phyloP scores from a whole-genome alignment of 2,888 invertebrate species.

The Zootermopsis nevadensis region DNA sequence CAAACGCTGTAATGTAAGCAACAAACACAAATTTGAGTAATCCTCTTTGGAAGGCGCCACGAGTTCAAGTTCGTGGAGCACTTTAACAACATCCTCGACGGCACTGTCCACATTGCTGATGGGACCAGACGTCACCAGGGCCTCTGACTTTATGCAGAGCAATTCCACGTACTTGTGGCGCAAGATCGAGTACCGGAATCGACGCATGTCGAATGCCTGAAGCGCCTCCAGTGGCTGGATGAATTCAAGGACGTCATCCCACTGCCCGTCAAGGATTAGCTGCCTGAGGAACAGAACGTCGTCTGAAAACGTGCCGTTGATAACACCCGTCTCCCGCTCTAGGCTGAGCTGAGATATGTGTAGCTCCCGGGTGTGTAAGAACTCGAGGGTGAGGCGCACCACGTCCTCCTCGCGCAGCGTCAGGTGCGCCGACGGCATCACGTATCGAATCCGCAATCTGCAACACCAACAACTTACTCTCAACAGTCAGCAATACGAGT shows the following conservation, averaged over 20 bases:
- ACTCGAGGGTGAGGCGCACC: constrained; percentile 85
- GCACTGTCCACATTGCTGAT: constrained; percentile 89
- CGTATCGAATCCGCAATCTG: constrained; percentile 61
- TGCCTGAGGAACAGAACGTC: constrained; percentile 94
- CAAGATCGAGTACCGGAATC: constrained; percentile 87
- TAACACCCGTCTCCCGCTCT: constrained; percentile 94
- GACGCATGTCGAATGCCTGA: constrained; percentile 81
- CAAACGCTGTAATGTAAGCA: constrained; percentile 90
- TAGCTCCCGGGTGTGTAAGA: constrained; percentile 88
- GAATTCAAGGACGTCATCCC: constrained; percentile 97
- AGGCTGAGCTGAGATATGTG: constrained; percentile 92
- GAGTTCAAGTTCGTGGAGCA: constrained; percentile 88
- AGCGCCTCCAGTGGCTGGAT: constrained; percentile 90
- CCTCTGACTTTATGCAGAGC: constrained; percentile 93
- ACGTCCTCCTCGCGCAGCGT: constrained; percentile 90
- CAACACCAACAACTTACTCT: not conserved
- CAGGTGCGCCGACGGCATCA: constrained; percentile 87
- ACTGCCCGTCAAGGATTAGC: constrained; percentile 95
- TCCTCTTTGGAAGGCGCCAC: constrained; percentile 92
- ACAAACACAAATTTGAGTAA: constrained; percentile 90
- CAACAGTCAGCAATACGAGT: too few species aligned
- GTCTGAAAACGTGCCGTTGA: constrained; percentile 93
- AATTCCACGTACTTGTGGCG: constrained; percentile 95
- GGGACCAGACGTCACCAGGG: constrained; percentile 72
- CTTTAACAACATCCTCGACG: constrained; percentile 93